phyloP scores from a whole-genome alignment of 2,888 invertebrate species.

The Drosophila seclusa region DNA sequence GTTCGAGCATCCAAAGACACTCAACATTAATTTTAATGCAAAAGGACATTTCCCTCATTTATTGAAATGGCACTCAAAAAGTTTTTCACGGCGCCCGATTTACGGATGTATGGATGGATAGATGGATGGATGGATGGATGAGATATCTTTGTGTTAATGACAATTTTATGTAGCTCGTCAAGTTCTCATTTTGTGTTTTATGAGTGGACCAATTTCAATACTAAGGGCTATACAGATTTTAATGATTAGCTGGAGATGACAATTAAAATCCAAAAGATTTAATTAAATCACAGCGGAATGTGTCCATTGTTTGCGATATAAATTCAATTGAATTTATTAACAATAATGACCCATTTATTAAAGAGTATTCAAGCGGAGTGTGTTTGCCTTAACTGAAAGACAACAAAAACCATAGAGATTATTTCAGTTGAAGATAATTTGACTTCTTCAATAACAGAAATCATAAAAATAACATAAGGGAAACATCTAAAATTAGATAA shows the following conservation, averaged over 20 bases:
- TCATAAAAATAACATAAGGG: constrained; percentile 38
- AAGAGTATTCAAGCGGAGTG: constrained; percentile 9
- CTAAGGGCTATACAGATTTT: constrained; percentile 43
- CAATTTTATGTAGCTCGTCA: constrained; percentile 72
- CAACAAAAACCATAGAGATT: too few relatives aligned
- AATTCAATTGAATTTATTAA: constrained; percentile 51
- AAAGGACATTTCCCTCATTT: constrained; percentile 43
- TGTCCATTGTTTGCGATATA: constrained; percentile 45
- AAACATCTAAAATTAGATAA: constrained; percentile 21
- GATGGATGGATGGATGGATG: constrained; percentile 7
- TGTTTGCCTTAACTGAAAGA: constrained; percentile 1
- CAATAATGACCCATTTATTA: constrained; percentile 12
- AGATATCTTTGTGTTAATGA: constrained; percentile 55
- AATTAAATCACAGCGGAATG: constrained; percentile 53
- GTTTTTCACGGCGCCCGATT: constrained; percentile 38
- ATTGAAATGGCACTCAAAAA: constrained; percentile 57
- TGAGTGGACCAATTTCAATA: constrained; percentile 30
- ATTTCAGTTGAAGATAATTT: not conserved
- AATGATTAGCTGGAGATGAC: constrained; percentile 56
- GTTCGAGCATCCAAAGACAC: constrained; percentile 5
- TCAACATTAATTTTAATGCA: constrained; percentile 49
- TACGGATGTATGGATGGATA: constrained; percentile 29
- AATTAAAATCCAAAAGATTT: constrained; percentile 64
- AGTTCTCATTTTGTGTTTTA: constrained; percentile 61
- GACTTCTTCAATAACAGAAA: constrained; percentile 13